Conservation (phyloP, 2,113 vertebrate genomes). For the Loxodonta africana region DNA sequence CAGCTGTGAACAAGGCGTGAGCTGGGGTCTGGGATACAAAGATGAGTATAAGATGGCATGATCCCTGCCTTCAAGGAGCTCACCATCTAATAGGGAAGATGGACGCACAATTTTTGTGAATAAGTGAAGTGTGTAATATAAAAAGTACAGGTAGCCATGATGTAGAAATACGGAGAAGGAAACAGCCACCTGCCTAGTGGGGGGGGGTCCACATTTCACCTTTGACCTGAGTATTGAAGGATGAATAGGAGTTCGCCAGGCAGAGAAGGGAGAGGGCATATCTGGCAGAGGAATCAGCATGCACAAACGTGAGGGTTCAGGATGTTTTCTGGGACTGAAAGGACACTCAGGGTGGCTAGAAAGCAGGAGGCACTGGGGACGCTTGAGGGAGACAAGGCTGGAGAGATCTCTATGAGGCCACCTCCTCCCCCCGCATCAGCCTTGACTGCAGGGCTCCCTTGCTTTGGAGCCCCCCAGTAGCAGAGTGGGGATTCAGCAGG, state of each 20-base stretch:
- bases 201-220: background rate
- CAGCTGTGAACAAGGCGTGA: background rate
- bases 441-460: background rate
- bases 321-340: background rate
- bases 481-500: background rate
- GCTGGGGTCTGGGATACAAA: background rate
- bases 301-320: background rate
- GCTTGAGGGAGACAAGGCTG: background rate
- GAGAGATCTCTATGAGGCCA: background rate
- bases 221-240: slow-evolving; percentile 32
- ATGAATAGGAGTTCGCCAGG: slow-evolving; percentile 18
- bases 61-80: background rate
- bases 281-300: background rate
- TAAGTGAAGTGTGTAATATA: background rate
- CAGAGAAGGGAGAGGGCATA: background rate
- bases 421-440: background rate
- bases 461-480: background rate
- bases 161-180: background rate
- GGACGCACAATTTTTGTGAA: background rate
- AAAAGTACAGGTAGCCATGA: background rate
- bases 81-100: background rate
- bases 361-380: background rate
- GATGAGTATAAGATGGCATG: background rate
- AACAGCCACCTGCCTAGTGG: background rate
- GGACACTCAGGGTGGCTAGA: background rate